These are phyloP conservation scores for Pseudopleuronectes americanus DNA, from an alignment of 2,797 vertebrate genomes.

Conservation along the genomic window DNA sequence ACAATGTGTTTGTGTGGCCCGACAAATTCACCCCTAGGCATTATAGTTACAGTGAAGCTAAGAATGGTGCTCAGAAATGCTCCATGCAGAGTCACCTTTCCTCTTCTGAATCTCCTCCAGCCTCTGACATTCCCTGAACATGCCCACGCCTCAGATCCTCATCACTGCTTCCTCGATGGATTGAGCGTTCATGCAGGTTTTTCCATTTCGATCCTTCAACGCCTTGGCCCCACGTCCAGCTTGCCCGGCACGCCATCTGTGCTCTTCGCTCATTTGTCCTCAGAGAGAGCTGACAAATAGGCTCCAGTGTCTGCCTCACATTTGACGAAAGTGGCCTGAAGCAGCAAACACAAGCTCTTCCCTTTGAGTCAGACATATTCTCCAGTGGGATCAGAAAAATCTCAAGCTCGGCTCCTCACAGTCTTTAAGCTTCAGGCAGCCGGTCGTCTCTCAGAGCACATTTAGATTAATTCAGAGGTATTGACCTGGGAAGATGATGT, in stretches of 20 bases:
- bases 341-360: conserved; percentile 21
- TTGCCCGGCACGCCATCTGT: neutral
- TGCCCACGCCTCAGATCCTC: conserved; percentile 9
- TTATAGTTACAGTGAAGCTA: neutral
- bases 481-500: conserved; percentile 60
- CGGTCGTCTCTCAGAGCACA: conserved; percentile 17
- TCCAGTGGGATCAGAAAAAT: conserved; percentile 20
- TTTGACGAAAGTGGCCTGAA: conserved; percentile 14
- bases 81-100: neutral
- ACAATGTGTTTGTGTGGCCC: too few relatives aligned
- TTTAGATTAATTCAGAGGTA: conserved; percentile 47
- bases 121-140: neutral
- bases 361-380: conserved; percentile 5
- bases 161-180: conserved; percentile 28
- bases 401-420: neutral
- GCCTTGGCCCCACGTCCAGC: conserved; percentile 6
- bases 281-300: conserved; percentile 37
- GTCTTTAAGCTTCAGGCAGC: conserved; percentile 20
- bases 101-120: conserved; percentile 9
- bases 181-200: conserved; percentile 25
- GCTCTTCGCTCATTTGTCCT: conserved; percentile 14
- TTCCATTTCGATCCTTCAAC: conserved; percentile 34
- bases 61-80: neutral
- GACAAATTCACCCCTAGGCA: too few relatives aligned
- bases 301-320: conserved; percentile 3